Base-by-base conservation (phyloP, 2,888 invertebrate genomes). In the Marronus borbonicus region DNA sequence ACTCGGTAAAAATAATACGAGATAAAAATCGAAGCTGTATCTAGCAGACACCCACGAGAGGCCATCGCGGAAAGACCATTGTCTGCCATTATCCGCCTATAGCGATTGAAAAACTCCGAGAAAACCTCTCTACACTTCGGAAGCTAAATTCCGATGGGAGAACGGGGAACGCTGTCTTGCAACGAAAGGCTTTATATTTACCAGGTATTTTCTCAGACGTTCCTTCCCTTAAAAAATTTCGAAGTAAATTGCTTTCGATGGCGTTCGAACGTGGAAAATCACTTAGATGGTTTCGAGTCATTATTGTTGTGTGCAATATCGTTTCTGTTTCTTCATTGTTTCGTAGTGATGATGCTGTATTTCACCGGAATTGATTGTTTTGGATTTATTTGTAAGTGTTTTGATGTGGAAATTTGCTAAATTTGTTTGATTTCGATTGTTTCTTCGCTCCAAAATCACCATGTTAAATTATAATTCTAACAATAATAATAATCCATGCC, bases 111-210 rank as follows among this genome's bases (percentile, higher is more conserved):
- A 60, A 28, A 60, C 60, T 24, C 20, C n/a, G 10, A 60, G 60
- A 8, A 12, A 60, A 60, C 28, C 10, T 20, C 55, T 55, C 44
- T 24, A 12, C 2, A 24, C 60, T 3, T n/a, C 12, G 28, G 20
- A 55, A n/a, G 52, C 52, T 55, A 60, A 60, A 60, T 60, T 60
- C 60, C 60, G 12, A 60, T 28, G 60, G 60, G 60, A 24, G 20
- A 60, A 60, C 60, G 12, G 17, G 7, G n/a, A 44, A 55, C n/a
- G n/a, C 52, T 55, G 52, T 17, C n/a, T 12, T 12, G 44, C 44
- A 12, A 12, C 44, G 44, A 44, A 44, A 44, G 17, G 52, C 52
- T 55, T 55, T 55, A 55, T 55, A 17, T 1, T 55, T 17, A 7
- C 17, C 14, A 31, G 50, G 50, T 55, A 17, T n/a, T 55, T 55